Evolutionary conservation across 2,113 vertebrate species (phyloP).

Genomic region (Martes martes): DNA sequence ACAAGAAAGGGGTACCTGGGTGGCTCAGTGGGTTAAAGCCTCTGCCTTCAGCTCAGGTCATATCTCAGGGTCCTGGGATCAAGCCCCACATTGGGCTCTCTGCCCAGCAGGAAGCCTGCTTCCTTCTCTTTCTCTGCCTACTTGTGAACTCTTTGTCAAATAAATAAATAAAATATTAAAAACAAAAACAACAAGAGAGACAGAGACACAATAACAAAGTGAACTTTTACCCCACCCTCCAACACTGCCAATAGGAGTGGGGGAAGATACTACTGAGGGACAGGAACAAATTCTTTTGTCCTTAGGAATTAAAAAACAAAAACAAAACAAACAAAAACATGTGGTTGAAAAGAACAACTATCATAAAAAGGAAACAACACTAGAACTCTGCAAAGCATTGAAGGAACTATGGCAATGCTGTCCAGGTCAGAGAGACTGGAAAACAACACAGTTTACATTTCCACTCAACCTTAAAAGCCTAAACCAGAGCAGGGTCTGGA

Average conservation of each 20-base stretch:
- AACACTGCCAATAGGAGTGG: background rate
- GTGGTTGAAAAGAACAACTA: background rate
- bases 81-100: too few species aligned
- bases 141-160: too few species aligned
- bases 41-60: too few species aligned
- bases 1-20: background rate
- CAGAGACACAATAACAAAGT: background rate
- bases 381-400: background rate
- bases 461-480: background rate
- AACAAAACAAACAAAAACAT: background rate
- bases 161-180: too few species aligned
- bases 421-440: background rate
- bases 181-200: background rate
- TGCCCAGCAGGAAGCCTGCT: too few species aligned
- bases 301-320: background rate
- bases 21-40: too few species aligned
- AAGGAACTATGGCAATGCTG: background rate
- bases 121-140: too few species aligned
- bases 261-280: background rate
- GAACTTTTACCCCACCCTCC: background rate
- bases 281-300: background rate
- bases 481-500: background rate
- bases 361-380: background rate
- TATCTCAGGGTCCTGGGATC: too few species aligned
- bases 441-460: background rate